Base-by-base conservation (phyloP, 2,888 invertebrate species). In the Aelia acuminata region DNA sequence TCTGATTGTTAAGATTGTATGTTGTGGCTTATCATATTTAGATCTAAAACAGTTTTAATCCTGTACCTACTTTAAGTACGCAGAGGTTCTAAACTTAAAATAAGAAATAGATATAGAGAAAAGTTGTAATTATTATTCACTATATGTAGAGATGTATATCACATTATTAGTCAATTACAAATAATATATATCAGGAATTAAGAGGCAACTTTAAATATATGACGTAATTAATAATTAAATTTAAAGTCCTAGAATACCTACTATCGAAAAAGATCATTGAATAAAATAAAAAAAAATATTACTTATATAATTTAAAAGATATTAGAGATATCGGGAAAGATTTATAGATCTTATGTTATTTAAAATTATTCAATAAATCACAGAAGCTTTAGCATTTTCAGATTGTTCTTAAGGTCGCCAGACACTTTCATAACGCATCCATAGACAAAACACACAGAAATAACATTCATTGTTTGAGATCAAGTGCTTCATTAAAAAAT, bases 301-400 rank as follows among this genome's bases (percentile, higher is more conserved):
- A 31, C 31, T 63, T 15, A 63, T 63, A 63, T 26, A 31, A 31
- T 63, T 63, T 31, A 31, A 63, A 63, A 63, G 31, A 63, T 15
- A 63, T 15, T 31, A 31, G 2, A 31, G 31, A 4, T 31, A 15
- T 20, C 18, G 15, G 63, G 63, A 15, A 4, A 31, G 31, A 63
- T 31, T 31, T 15, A 31, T 31, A 31, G 26, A 26, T 31, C 31
- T 63, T 63, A 31, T 15, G 15, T 63, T 7, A 31, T 63, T 63
- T 31, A 63, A 63, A 63, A 63, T 15, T 63, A 63, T 63, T 63
- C 31, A 31, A 15, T 63, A 63, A 63, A 63, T 63, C 63, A 63
- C 63, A 63, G 63, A 63, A 63, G 63, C 63, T 63, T 63, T 31
- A 63, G 63, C 63, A 63, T 15, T 63, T 31, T 31, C 63, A 31